Evolutionary conservation across 2,888 invertebrate genomes (phyloP).

Genomic region (Thereva unica): DNA sequence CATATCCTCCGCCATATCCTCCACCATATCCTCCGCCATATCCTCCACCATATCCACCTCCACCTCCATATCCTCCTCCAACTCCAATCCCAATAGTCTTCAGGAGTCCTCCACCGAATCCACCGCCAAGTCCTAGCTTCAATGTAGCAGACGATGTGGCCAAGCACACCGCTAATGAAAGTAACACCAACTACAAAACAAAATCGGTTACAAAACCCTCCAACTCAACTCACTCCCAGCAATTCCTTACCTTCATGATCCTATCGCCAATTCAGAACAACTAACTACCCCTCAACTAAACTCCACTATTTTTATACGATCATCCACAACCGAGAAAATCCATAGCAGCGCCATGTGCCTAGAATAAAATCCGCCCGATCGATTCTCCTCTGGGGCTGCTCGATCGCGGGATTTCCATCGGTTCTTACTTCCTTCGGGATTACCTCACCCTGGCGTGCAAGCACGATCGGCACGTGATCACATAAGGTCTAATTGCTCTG

Average conservation of each 20-base stretch:
- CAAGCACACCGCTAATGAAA: constrained; percentile 3
- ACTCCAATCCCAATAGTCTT: constrained; percentile 35
- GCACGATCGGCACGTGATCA: neutral
- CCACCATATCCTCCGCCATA: constrained; percentile 20
- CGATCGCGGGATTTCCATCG: constrained; percentile 18
- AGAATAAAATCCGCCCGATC: constrained; percentile 4
- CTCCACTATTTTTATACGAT: constrained; percentile 21
- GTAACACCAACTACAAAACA: constrained; percentile 2
- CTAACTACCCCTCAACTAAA: neutral
- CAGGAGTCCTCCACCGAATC: neutral
- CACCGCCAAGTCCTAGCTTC: constrained; percentile 18
- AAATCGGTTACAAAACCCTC: neutral
- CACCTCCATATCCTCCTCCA: constrained; percentile 9
- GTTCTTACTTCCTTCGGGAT: constrained; percentile 24
- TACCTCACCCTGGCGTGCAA: constrained; percentile 9
- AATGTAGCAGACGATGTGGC: constrained; percentile 5
- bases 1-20: constrained; percentile 29
- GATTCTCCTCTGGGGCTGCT: constrained; percentile 4
- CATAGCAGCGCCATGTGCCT: neutral
- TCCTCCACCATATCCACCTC: constrained; percentile 8
- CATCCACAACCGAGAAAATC: neutral
- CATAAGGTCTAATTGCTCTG: constrained; percentile 5
- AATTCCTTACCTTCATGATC: constrained; percentile 21
- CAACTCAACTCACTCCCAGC: neutral
- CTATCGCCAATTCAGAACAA: constrained; percentile 11